Conservation (phyloP, 2,113 vertebrate genomes). For the Rhinopithecus roxellana region DNA sequence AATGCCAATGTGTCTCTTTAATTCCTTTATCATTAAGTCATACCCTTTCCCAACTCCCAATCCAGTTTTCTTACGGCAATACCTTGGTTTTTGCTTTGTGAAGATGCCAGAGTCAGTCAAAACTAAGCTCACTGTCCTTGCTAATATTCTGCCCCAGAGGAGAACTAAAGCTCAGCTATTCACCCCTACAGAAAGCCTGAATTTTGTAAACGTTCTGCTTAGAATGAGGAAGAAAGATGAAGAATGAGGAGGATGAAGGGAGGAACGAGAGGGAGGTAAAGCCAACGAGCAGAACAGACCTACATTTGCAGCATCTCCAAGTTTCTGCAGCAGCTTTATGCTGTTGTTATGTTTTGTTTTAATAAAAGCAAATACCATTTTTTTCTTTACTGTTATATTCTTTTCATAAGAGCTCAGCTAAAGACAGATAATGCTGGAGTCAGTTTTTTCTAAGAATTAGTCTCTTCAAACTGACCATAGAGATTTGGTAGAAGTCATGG, state of each 20-base stretch:
- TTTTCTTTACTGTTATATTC: background rate
- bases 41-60: background rate
- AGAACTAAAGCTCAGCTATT: rapidly evolving
- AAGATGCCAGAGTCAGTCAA: background rate
- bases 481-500: slow-evolving; percentile 31
- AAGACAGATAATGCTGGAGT: background rate
- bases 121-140: background rate
- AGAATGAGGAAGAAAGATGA: background rate
- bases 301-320: rapidly evolving
- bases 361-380: background rate
- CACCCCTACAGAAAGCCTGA: too few relatives aligned
- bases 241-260: background rate
- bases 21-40: too few relatives aligned
- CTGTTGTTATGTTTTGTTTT: background rate
- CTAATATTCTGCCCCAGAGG: background rate
- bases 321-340: background rate
- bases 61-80: background rate
- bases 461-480: slow-evolving; percentile 34
- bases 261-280: rapidly evolving
- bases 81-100: background rate
- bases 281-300: rapidly evolving
- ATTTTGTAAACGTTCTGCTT: background rate
- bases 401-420: background rate
- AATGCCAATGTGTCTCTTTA: too few relatives aligned
- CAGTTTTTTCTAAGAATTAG: slow-evolving; percentile 20